Conservation (phyloP, 2,797 vertebrate species). For the Platyrinchus mystaceus region DNA sequence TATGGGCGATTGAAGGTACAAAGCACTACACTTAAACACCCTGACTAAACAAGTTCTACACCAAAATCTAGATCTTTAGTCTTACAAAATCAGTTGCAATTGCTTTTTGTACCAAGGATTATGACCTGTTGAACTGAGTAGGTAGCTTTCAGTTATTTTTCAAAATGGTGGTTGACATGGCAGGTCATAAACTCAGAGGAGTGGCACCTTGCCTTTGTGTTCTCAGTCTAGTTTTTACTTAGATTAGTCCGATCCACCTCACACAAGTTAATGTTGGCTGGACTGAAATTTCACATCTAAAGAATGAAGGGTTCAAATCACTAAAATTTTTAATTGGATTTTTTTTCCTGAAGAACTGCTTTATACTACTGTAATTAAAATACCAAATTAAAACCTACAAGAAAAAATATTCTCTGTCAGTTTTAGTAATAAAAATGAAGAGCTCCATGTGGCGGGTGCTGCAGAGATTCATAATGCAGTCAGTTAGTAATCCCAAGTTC, state of each 20-base stretch:
- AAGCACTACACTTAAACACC: not conserved
- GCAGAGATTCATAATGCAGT: not conserved
- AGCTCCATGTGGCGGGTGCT: not conserved
- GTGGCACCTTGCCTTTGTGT: not conserved
- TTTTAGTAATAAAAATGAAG: not conserved
- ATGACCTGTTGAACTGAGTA: not conserved
- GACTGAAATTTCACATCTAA: not conserved
- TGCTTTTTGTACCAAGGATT: not conserved
- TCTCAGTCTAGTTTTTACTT: not conserved
- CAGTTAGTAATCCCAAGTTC: not conserved
- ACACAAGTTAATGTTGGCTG: not conserved
- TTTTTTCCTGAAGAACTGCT: not conserved
- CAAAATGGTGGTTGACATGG: not conserved
- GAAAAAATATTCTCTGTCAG: not conserved
- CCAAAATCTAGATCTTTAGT: not conserved
- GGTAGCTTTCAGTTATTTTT: not conserved
- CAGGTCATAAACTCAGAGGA: not conserved
- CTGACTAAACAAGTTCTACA: not conserved
- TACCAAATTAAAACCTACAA: not conserved
- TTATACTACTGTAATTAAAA: not conserved
- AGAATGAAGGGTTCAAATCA: not conserved
- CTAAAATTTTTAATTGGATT: not conserved
- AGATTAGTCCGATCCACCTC: not conserved
- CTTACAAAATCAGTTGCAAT: not conserved
- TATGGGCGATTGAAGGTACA: not conserved